Base-by-base conservation (phyloP, 2,888 invertebrate genomes). In the Drosophila mayaguana region DNA sequence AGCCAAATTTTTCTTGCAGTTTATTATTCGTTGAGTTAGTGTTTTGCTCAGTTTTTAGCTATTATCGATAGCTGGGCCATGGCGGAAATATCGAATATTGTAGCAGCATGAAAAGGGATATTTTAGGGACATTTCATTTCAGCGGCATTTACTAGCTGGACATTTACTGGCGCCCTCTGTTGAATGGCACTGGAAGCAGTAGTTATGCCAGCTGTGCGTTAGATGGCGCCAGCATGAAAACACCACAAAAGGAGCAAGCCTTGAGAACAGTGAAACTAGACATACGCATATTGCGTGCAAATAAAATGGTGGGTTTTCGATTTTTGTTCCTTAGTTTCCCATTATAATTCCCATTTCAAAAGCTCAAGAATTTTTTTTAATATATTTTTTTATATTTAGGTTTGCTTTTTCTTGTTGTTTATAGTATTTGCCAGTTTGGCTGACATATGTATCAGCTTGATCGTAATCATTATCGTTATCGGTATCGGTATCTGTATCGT, bases 371-470 rank as follows among this genome's bases (percentile, higher is more conserved):
- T 45, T 45, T 2, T 18, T 48, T 48, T 57, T 72, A 7, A 56
- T 66, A 62, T 55, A 48, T 32, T 18, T n/a, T 45, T 76, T 50
- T 76, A 61, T 70, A 72, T 78, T 65, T 78, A 72, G 60, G 62
- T 72, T 72, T 53, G 53, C 51, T 8, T 57, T 36, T 45, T 22
- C 8, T 56, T 64, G 67, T 51, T 73, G 63, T 63, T 74, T 51
- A 67, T 80, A 75, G 72, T 70, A 80, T 72, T 62, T 51, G 77
- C 77, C 74, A 63, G 59, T 62, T 63, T 57, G 74, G 74, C 77
- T 66, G 55, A 63, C 57, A 72, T 76, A 51, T 71, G 64, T 61
- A 65, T 73, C 72, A 59, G 71, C 61, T 32, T 34, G 50, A 75
- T 68, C 61, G 51, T 40, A 62, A 56, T 71, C 63, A 25, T 34